phyloP scores from a whole-genome alignment of 2,888 invertebrate species.

The Amaurobius ferox region DNA sequence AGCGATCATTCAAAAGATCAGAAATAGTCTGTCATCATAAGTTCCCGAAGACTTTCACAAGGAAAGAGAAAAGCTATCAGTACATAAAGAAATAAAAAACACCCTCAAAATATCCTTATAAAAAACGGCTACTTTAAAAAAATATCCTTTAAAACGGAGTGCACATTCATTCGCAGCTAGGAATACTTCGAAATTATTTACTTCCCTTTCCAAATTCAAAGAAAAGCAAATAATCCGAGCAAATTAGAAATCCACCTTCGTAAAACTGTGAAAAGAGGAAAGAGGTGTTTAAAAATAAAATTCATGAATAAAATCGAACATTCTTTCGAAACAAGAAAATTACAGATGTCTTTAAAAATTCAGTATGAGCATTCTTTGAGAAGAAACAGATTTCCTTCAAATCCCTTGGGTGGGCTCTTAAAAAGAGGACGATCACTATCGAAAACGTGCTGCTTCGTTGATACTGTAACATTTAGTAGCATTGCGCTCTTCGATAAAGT shows the following conservation, averaged over 20 bases:
- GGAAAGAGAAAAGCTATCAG: slow-evolving; percentile 45
- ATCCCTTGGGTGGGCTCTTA: not conserved
- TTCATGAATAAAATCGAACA: not conserved
- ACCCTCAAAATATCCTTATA: too few relatives aligned
- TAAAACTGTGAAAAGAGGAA: not conserved
- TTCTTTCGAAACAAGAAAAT: not conserved
- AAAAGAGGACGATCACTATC: not conserved
- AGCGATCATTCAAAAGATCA: slow-evolving; percentile 71
- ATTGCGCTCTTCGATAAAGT: not conserved
- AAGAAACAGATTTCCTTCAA: not conserved
- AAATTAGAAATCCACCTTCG: too few relatives aligned
- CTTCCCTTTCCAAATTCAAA: too few relatives aligned
- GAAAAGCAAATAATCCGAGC: too few relatives aligned
- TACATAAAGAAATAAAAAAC: slow-evolving; percentile 26
- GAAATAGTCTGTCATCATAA: slow-evolving; percentile 68
- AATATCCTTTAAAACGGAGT: too few relatives aligned
- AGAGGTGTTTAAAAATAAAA: not conserved
- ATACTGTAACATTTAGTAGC: not conserved
- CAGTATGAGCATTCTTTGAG: not conserved
- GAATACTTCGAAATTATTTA: too few relatives aligned
- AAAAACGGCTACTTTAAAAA: too few relatives aligned
- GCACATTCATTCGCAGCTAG: too few relatives aligned
- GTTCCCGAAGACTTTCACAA: slow-evolving; percentile 50
- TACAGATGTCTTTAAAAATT: not conserved
- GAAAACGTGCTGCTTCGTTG: not conserved